These are phyloP conservation scores for Helicoverpa assulta DNA, from an alignment of 2,888 invertebrate genomes.

Conservation along the genomic window DNA sequence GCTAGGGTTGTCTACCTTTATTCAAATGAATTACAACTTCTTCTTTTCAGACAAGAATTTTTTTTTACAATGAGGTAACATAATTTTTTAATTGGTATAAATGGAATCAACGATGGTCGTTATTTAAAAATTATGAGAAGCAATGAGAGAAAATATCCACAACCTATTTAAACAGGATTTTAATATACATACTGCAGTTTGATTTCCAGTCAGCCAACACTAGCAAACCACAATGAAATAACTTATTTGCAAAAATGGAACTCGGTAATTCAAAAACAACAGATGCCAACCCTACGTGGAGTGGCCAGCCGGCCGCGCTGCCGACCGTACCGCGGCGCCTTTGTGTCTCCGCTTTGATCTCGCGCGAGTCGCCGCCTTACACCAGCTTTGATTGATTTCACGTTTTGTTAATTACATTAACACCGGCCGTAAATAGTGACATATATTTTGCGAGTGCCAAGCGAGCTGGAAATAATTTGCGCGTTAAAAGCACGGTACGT, in stretches of 20 bases:
- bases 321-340: slow-evolving; percentile 69
- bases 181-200: neutral
- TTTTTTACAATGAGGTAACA: too few relatives aligned
- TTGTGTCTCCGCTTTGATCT: slow-evolving; percentile 78
- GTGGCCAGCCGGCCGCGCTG: slow-evolving; percentile 58
- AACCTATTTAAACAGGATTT: too few relatives aligned
- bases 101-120: neutral
- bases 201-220: neutral
- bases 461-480: slow-evolving; percentile 40
- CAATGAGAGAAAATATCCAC: too few relatives aligned
- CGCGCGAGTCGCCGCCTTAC: slow-evolving; percentile 68
- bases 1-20: slow-evolving; percentile 27
- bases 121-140: too few relatives aligned
- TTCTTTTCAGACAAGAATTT: neutral
- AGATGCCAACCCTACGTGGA: slow-evolving; percentile 55
- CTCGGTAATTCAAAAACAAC: slow-evolving; percentile 41
- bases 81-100: neutral
- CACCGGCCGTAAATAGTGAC: slow-evolving; percentile 60
- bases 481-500: slow-evolving; percentile 32
- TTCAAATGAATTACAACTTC: neutral
- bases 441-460: slow-evolving; percentile 55
- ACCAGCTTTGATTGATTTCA: slow-evolving; percentile 78
- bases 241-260: slow-evolving; percentile 21
- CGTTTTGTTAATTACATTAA: slow-evolving; percentile 78
- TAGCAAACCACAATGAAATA: slow-evolving; percentile 21